Conservation (phyloP, 2,888 invertebrate genomes). For the Cephus nigrinus region DNA sequence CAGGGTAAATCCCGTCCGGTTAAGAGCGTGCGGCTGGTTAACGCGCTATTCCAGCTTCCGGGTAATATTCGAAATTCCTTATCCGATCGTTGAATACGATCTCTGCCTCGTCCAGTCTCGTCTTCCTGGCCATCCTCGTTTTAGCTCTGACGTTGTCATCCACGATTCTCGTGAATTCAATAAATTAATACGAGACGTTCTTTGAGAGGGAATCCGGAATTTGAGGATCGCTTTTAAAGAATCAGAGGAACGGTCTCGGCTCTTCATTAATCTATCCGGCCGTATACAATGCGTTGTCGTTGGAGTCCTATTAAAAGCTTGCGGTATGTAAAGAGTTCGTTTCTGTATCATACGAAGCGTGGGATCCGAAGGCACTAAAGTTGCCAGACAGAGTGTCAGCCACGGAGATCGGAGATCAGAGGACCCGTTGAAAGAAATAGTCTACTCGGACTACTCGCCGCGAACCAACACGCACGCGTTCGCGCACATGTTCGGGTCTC, state of each 20-base stretch:
- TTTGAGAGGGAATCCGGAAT: neutral
- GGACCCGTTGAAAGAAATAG: conserved; percentile 54
- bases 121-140: neutral
- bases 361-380: conserved; percentile 16
- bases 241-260: neutral
- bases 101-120: neutral
- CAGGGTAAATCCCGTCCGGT: conserved; percentile 21
- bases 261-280: neutral
- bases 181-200: neutral
- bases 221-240: neutral
- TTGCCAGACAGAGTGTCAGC: conserved; percentile 23
- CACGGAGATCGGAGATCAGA: conserved; percentile 46
- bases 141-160: neutral
- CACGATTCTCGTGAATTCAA: neutral
- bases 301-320: conserved; percentile 19
- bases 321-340: conserved; percentile 10
- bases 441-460: conserved; percentile 26
- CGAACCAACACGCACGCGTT: conserved; percentile 2
- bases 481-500: conserved; percentile 18
- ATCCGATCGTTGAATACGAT: neutral
- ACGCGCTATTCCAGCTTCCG: neutral
- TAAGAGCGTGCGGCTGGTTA: conserved; percentile 5
- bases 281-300: neutral
- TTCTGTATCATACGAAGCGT: conserved; percentile 4
- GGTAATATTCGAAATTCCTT: neutral